A percentile compares a stretch with the other conserved stretches of the same genome.
Evolutionary conservation across 2,888 invertebrate genomes (phyloP).

Genomic region (Thecocarcelia acutangulata): DNA sequence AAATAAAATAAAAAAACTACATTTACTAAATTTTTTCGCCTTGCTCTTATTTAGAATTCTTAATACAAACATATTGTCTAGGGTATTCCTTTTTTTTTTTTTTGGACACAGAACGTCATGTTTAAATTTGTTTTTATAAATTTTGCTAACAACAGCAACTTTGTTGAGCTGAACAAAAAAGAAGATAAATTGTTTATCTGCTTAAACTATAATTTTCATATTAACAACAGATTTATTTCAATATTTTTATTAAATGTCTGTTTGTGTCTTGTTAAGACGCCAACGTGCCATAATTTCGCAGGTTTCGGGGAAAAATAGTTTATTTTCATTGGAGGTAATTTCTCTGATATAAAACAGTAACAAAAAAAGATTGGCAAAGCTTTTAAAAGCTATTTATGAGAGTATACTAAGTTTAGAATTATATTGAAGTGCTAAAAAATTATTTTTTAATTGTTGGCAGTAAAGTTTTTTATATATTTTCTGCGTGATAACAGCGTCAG

Average conservation of each 20-base stretch:
- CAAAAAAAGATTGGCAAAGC: too few relatives aligned
- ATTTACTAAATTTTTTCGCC: neutral
- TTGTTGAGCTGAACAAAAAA: constrained; percentile 21
- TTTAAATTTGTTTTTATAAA: constrained; percentile 41
- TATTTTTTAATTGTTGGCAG: too few relatives aligned
- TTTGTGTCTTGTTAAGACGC: neutral
- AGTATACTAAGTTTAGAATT: too few relatives aligned
- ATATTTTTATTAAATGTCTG: too few relatives aligned
- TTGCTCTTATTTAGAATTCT: neutral
- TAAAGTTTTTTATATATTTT: too few relatives aligned
- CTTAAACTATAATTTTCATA: constrained; percentile 63
- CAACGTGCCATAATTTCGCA: constrained; percentile 13
- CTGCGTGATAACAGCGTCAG: too few relatives aligned
- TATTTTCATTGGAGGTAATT: too few relatives aligned
- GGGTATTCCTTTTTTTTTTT: neutral
- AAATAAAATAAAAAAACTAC: neutral
- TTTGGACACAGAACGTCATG: constrained; percentile 31
- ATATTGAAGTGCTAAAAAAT: too few relatives aligned
- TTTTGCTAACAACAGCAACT: constrained; percentile 24
- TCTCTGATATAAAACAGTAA: too few relatives aligned
- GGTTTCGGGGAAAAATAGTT: too few relatives aligned
- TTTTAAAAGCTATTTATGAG: too few relatives aligned
- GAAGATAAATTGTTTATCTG: constrained; percentile 41
- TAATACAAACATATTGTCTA: neutral
- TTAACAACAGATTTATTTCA: constrained; percentile 57